Evolutionary conservation across 2,113 vertebrate species (phyloP).

Genomic region (Barnardius zonarius): DNA sequence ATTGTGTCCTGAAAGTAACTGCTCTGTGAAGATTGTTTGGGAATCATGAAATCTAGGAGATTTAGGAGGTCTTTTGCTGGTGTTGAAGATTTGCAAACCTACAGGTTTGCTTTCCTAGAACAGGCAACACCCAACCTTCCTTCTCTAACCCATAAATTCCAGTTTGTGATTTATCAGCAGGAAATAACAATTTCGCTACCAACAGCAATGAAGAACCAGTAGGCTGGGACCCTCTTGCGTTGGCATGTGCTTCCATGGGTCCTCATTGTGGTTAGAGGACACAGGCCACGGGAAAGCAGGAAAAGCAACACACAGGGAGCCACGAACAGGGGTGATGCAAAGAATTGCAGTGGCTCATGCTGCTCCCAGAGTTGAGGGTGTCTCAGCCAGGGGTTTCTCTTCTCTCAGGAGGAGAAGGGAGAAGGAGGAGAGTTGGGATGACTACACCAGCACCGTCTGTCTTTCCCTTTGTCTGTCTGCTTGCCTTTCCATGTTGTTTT

Average conservation of each 20-base stretch:
- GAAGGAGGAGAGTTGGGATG: not conserved
- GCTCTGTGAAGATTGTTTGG: not conserved
- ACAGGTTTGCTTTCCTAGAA: not conserved
- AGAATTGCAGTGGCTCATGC: not conserved
- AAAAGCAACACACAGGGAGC: not conserved
- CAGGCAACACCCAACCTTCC: rapidly evolving
- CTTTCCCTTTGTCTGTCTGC: not conserved
- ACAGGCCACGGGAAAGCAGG: not conserved
- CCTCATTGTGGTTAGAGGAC: not conserved
- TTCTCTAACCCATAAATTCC: not conserved
- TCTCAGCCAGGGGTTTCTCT: not conserved
- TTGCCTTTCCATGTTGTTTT: not conserved
- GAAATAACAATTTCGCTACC: not conserved
- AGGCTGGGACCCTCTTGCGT: rapidly evolving
- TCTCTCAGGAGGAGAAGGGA: not conserved
- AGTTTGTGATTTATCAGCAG: not conserved
- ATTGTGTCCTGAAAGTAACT: not conserved
- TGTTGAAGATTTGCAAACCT: not conserved
- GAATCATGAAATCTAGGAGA: not conserved
- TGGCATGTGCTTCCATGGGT: rapidly evolving
- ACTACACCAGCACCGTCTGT: not conserved
- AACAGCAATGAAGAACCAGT: not conserved
- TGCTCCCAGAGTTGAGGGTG: not conserved
- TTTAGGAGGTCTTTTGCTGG: not conserved
- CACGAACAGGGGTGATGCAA: rapidly evolving